Evolutionary conservation across 2,888 invertebrate genomes (phyloP).

Genomic region (Eristalinus aeneus): DNA sequence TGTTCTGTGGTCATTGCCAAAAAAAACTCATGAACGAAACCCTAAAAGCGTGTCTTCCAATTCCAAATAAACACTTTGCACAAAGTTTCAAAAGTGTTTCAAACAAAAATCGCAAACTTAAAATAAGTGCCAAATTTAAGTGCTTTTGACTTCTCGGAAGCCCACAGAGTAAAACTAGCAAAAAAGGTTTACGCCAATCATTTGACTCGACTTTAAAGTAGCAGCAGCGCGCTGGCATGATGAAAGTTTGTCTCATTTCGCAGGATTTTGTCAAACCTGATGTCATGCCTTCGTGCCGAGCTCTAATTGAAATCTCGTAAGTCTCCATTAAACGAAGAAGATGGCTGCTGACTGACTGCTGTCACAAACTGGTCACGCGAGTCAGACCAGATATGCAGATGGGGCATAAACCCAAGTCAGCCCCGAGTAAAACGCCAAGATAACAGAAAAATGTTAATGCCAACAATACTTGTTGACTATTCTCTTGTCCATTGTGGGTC

Average conservation of each 20-base stretch:
- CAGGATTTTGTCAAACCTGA: neutral
- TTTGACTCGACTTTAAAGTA: neutral
- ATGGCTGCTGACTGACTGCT: neutral
- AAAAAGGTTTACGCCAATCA: neutral
- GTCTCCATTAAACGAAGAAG: neutral
- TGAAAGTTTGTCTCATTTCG: neutral
- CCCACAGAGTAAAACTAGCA: neutral
- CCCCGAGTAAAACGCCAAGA: neutral
- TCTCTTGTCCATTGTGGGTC: neutral
- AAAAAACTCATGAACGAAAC: too few relatives aligned
- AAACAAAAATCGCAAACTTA: neutral
- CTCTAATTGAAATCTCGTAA: neutral
- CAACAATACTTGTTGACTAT: neutral
- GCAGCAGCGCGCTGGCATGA: neutral
- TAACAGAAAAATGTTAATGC: neutral
- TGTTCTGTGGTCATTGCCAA: too few relatives aligned
- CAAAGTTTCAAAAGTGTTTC: too few relatives aligned
- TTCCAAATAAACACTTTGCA: too few relatives aligned
- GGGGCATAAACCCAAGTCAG: neutral
- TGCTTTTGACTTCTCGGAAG: neutral
- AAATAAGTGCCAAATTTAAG: neutral
- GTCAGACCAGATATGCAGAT: slow-evolving; percentile 22
- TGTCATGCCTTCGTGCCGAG: neutral
- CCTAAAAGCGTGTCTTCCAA: too few relatives aligned
- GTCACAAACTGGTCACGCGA: slow-evolving; percentile 19